These are phyloP conservation scores for Osmerus eperlanus DNA, from an alignment of 2,113 vertebrate genomes.

Conservation along the genomic window DNA sequence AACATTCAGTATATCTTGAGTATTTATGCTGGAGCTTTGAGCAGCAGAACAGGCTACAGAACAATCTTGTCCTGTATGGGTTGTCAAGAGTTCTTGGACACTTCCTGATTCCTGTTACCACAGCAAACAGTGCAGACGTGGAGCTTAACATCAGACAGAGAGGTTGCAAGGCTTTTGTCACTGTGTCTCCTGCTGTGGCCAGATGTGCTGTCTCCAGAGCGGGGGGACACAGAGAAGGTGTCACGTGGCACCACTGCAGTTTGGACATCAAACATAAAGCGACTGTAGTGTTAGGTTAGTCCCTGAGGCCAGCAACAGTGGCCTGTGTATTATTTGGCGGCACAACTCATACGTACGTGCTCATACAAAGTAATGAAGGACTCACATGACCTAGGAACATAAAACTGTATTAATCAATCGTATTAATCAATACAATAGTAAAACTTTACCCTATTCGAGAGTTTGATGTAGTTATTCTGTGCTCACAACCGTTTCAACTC, in stretches of 20 bases:
- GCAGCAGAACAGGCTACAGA: slow-evolving; percentile 15
- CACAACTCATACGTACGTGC: neutral
- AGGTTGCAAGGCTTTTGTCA: slow-evolving; percentile 44
- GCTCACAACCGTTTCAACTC: slow-evolving; percentile 12
- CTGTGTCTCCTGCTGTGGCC: slow-evolving; percentile 9
- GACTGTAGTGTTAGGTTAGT: too few species aligned
- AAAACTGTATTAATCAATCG: too few species aligned
- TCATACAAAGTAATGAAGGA: neutral
- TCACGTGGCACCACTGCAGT: neutral
- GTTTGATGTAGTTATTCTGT: slow-evolving; percentile 12
- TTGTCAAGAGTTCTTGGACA: slow-evolving; percentile 53
- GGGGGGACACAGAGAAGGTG: neutral
- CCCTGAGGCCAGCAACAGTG: neutral
- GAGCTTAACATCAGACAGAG: slow-evolving; percentile 16
- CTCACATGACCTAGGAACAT: neutral
- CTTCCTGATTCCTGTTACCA: slow-evolving; percentile 51
- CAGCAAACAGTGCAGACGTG: slow-evolving; percentile 49
- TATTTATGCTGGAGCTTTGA: slow-evolving; percentile 42
- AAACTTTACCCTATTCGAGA: slow-evolving; percentile 6
- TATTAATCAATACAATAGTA: too few species aligned
- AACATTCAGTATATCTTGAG: neutral
- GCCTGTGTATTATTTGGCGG: neutral
- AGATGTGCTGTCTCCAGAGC: neutral
- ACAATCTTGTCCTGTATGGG: slow-evolving; percentile 34
- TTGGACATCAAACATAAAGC: neutral